Base-by-base conservation (phyloP, 2,888 invertebrate genomes). In the Ormia ochracea region DNA sequence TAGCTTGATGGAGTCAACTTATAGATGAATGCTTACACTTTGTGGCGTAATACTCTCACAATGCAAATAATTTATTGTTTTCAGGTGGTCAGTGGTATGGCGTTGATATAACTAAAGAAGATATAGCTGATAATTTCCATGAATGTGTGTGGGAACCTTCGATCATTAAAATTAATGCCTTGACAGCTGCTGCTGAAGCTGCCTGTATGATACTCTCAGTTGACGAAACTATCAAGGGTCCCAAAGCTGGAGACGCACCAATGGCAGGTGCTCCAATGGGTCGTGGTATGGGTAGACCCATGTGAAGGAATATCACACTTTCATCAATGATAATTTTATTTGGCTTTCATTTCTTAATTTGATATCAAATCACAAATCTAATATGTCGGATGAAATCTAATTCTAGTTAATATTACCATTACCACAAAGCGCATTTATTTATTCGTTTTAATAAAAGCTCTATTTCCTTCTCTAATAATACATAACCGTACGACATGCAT, bases 121-220 rank as follows among this genome's bases (percentile, higher is more conserved):
- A 97, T 87, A 96, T 98, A 82, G 93, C 95, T 0, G 98, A 99
- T 87, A 99, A 99, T 91, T 96, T 95, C 90, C 94, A 92, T 58
- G 93, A 93, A 4, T 99, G 97, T 90, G 97, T 99, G 69, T 99
- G 99, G 98, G 99, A 99, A 90, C 99, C 99, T 0, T 95, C 98
- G 6, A 91, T 99, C 43, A 95, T 99, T 65, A 99, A 99, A 91
- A 94, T 96, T 82, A 99, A 99, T 90, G 99, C 99, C 0, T 91
- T 99, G 82, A 96, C 95, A 0, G 98, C 99, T 12, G 99, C 99
- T 0, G 93, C 95, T 78, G 99, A 96, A 90, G 99, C 99, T 2
- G 96, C 98, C 12, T 97, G 98, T 84, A 93, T 98, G 87, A 92
- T 99, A 84, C 92, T 99, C 6, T 98, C 98, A 0, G 97, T 99